These are phyloP conservation scores for Noctua janthina DNA, from an alignment of 2,888 invertebrate genomes.

Conservation along the genomic window DNA sequence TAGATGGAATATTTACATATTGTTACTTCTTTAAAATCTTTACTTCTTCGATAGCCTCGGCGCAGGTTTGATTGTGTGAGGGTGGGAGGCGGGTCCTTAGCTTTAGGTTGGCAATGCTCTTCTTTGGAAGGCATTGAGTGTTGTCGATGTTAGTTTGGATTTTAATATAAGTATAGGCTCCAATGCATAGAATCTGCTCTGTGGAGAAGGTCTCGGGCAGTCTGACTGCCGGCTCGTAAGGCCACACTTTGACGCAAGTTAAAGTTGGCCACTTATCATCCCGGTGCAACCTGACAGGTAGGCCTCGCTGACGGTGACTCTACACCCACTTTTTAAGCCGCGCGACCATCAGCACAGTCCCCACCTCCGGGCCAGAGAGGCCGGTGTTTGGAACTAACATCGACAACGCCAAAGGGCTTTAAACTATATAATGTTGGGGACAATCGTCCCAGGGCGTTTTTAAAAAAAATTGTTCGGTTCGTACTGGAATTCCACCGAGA, in stretches of 20 bases:
- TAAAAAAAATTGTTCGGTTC: too few relatives aligned
- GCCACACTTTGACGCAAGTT: background rate
- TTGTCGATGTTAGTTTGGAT: conserved; percentile 19
- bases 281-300: background rate
- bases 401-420: conserved; percentile 12
- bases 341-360: background rate
- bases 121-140: background rate
- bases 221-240: background rate
- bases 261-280: background rate
- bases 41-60: conserved; percentile 1
- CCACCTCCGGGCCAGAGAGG: background rate
- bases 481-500: too few relatives aligned
- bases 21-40: background rate
- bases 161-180: background rate
- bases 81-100: background rate
- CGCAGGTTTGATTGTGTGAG: conserved; percentile 45
- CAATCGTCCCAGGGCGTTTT: background rate
- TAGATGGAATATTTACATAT: conserved; percentile 4
- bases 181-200: background rate
- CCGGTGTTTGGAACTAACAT: conserved; percentile 7
- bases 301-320: background rate
- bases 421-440: background rate
- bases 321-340: background rate
- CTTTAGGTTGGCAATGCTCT: background rate
- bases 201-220: background rate